These are phyloP conservation scores for Lymantria dispar DNA, from an alignment of 2,888 invertebrate species.

Conservation along the genomic window DNA sequence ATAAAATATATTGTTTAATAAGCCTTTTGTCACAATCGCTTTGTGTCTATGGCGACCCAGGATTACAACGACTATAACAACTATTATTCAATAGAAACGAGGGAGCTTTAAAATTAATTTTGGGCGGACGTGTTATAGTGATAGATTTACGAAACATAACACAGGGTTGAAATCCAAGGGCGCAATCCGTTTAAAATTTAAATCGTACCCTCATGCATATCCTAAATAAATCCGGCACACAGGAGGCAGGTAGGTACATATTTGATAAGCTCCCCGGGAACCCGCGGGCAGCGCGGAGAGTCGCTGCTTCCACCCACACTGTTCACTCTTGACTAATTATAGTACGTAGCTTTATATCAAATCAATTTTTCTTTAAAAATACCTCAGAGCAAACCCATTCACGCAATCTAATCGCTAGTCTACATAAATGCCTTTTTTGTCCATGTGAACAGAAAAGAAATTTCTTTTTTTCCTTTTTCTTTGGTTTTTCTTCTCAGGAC, in stretches of 20 bases:
- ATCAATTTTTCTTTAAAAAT: conserved; percentile 58
- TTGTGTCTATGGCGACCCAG: conserved; percentile 44
- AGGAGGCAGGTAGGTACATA: conserved; percentile 76
- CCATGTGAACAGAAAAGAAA: too few relatives aligned
- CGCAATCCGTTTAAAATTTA: conserved; percentile 82
- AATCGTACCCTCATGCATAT: conserved; percentile 82
- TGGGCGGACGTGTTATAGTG: conserved; percentile 53
- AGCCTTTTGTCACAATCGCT: conserved; percentile 56
- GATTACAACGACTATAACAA: conserved; percentile 60
- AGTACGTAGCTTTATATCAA: conserved; percentile 58
- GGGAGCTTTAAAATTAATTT: conserved; percentile 57
- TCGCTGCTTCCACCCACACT: conserved; percentile 30
- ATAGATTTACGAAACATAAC: conserved; percentile 77
- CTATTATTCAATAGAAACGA: conserved; percentile 66
- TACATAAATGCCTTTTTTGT: too few relatives aligned
- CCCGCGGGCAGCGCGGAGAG: conserved; percentile 51
- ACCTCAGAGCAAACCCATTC: conserved; percentile 27
- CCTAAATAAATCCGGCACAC: conserved; percentile 80
- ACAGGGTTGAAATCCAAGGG: conserved; percentile 75
- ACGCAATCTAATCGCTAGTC: too few relatives aligned
- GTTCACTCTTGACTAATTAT: conserved; percentile 74
- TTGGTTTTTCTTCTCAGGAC: too few relatives aligned
- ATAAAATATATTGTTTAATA: conserved; percentile 49
- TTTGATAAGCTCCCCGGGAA: conserved; percentile 69
- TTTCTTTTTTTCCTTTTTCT: too few relatives aligned